Evolutionary conservation across 1,140 invertebrate genomes (phyloP), one percentile per base, ranked within the genome.

Genomic region (Chrysopa pallens): DNA sequence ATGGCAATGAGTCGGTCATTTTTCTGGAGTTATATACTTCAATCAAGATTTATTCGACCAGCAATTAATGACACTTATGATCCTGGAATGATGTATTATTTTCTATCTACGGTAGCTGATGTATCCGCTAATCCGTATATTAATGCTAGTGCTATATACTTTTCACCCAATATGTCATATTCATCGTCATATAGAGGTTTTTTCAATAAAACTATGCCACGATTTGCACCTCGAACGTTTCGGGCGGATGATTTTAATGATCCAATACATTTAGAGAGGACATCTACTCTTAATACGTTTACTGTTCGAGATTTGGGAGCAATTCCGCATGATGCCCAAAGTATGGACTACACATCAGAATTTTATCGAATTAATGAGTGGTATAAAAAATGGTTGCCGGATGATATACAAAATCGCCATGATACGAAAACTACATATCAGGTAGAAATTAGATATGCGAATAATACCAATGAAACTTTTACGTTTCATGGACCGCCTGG

Each of bases 31-130:
- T 93, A 93, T 50, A 91, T 96, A 37, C 69, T 95, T 1, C 92
- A 97, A 59, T 84, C 86, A 1, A 66, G 84, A 47, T 91, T 89
- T 50, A 90, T 90, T 48, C 64, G 86, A 36, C 86, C 86, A 1
- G 84, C 84, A 11, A 87, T 86, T 13, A 88, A 89, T 57, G 86
- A 91, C 53, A 86, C 85, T 0, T 87, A 91, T 48, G 91, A 96
- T 67, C 92, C 93, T 1, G 92, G 93, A 42, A 88, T 98, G 77
- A 92, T 96, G 87, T 98, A 98, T 58, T 94, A 95, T 55, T 94
- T 95, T 55, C 65, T 97, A 13, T 94, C 91, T 1, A 82, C 88
- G 0, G 84, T 94, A 0, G 90, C 94, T 1, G 93, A 97, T 63
- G 88, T 98, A 1, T 85, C 91, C 1, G 75, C 90, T 0, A 95